Conservation (phyloP, 2,797 vertebrate species). For the Thalassophryne amazonica region DNA sequence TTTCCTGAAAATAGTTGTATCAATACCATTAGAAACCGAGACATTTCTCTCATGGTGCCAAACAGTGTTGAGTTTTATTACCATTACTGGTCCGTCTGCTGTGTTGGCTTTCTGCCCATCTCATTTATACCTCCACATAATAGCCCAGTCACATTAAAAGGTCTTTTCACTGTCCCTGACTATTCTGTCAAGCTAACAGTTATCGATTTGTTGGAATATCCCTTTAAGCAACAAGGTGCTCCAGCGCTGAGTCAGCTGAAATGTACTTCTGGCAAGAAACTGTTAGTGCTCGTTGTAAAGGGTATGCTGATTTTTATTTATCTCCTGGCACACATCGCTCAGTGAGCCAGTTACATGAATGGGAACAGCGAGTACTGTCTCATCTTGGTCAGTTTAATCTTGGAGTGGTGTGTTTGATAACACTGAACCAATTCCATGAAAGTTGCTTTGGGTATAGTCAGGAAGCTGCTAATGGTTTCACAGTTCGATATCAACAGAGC, state of each 20-base stretch:
- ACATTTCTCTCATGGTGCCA: constrained; percentile 31
- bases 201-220: constrained; percentile 69
- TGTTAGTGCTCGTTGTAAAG: constrained; percentile 27
- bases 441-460: too few species aligned
- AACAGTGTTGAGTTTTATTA: constrained; percentile 49
- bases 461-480: too few species aligned
- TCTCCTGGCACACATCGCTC: constrained; percentile 39
- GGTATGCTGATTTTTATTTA: constrained; percentile 38
- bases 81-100: constrained; percentile 34
- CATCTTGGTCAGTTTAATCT: not conserved
- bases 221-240: constrained; percentile 56
- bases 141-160: constrained; percentile 65
- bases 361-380: constrained; percentile 8
- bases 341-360: constrained; percentile 21
- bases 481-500: too few species aligned
- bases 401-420: too few species aligned
- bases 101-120: constrained; percentile 53
- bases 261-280: constrained; percentile 39
- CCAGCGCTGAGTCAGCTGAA: constrained; percentile 57
- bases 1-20: constrained; percentile 38
- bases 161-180: constrained; percentile 63
- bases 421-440: too few species aligned
- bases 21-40: constrained; percentile 28
- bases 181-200: constrained; percentile 64
- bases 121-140: constrained; percentile 68